Base-by-base conservation (phyloP, 1,140 invertebrate genomes). In the Phocides pigmalion region DNA sequence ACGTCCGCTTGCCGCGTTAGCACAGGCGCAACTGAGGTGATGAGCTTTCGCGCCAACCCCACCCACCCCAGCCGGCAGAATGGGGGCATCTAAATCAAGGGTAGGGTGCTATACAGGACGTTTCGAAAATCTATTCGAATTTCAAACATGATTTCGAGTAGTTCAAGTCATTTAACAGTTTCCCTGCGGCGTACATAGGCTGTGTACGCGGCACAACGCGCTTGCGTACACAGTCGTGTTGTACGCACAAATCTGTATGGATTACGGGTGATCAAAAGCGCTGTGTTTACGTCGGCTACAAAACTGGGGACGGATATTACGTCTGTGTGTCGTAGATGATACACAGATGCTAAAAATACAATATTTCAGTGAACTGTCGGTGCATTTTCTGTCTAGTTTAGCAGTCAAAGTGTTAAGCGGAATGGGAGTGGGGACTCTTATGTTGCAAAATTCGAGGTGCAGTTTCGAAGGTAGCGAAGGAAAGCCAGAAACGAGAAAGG, bases 41-140 rank as follows among this genome's bases (percentile, higher is more conserved):
- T 11, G 41, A 44, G 41, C 41, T 44, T 44, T 44, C 41, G 15
- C 16, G 11, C 12, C 11, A n/a, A n/a, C 41, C 16, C 16, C 41
- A 12, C 41, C 41, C 20, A 19, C 41, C 41, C 15, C 16, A 16
- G 1, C 16, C 3, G 2, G 41, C 16, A 19, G 15, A 19, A 44
- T 16, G 41, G 41, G 41, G 17, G 4, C n/a, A 3, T 44, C 41
- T 44, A 19, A 44, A 39, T 39, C 11, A 39, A 16, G 15, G 41
- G 41, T 16, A 17, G 41, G 8, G 16, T n/a, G 14, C 2, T 44
- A 9, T 19, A 44, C 16, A 44, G 41, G 41, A 19, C 20, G 41
- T 44, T 44, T 44, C 15, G 41, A 44, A 11, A 44, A 44, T 19
- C 1, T 44, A 44, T 44, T 35, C n/a, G 11, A n/a, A n/a, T 35